phyloP scores from a whole-genome alignment of 1,140 invertebrate genomes.

The Calosoma granatense region DNA sequence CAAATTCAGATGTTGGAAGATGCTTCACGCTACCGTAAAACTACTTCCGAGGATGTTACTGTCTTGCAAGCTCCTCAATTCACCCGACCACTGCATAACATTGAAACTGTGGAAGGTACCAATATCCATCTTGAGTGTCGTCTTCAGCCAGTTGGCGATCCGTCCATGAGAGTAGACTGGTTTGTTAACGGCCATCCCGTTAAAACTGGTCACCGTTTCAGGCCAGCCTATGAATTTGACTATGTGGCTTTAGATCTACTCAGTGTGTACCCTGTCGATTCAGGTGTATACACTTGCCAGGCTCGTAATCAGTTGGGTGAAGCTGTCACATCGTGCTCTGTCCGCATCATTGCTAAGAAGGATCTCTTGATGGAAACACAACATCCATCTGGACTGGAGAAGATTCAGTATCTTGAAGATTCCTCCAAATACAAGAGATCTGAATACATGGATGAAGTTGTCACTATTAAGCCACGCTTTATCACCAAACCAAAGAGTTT shows the following conservation, averaged over 20 bases:
- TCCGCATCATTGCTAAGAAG: constrained; percentile 79
- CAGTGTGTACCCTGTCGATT: constrained; percentile 93
- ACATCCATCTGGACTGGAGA: constrained; percentile 76
- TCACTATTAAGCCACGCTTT: constrained; percentile 73
- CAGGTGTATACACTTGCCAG: constrained; percentile 90
- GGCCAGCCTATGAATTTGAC: constrained; percentile 95
- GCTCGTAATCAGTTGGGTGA: constrained; percentile 86
- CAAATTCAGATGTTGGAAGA: constrained; percentile 93
- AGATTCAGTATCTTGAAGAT: constrained; percentile 86
- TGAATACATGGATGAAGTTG: constrained; percentile 71
- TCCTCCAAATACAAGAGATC: constrained; percentile 72
- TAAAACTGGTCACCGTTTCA: constrained; percentile 84
- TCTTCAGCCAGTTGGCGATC: constrained; percentile 87
- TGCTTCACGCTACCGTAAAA: constrained; percentile 58
- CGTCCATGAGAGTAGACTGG: constrained; percentile 95
- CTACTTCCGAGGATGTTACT: constrained; percentile 63
- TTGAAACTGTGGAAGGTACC: constrained; percentile 83
- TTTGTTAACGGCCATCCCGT: constrained; percentile 86
- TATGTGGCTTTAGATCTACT: constrained; percentile 93
- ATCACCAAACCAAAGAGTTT: constrained; percentile 76
- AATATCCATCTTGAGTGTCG: constrained; percentile 90
- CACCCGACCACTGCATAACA: constrained; percentile 77
- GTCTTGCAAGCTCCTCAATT: constrained; percentile 77
- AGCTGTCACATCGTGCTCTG: constrained; percentile 85
- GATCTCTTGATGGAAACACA: constrained; percentile 76